A percentile compares a stretch with the other conserved stretches of the same genome.
Conservation (phyloP, 1,140 invertebrate species). For the Mya arenaria region DNA sequence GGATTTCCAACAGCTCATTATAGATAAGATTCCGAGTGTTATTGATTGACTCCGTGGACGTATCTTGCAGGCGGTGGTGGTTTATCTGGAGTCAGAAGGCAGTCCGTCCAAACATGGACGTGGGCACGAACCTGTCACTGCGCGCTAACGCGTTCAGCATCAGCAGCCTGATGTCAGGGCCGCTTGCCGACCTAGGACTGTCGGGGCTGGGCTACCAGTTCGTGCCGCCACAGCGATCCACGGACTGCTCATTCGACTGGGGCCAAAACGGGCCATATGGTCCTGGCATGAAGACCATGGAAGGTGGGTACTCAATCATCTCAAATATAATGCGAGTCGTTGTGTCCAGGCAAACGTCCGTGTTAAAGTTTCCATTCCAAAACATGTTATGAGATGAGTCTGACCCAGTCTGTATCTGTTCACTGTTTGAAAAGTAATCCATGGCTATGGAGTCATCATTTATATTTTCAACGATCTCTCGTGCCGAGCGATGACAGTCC, state of each 20-base stretch:
- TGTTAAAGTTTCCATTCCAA: too few relatives aligned
- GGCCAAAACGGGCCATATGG: slow-evolving; percentile 59
- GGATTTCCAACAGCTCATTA: slow-evolving; percentile 28
- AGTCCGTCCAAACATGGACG: slow-evolving; percentile 50
- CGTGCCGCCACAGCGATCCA: slow-evolving; percentile 65
- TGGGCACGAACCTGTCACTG: slow-evolving; percentile 37
- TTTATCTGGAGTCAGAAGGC: too few relatives aligned
- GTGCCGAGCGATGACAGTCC: too few relatives aligned
- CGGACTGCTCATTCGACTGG: slow-evolving; percentile 74
- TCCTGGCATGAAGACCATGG: slow-evolving; percentile 70
- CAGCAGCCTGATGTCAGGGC: slow-evolving; percentile 49
- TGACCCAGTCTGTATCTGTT: too few relatives aligned
- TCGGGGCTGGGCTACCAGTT: slow-evolving; percentile 52
- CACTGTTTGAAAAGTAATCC: too few relatives aligned
- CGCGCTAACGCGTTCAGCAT: slow-evolving; percentile 58
- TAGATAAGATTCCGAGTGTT: slow-evolving; percentile 20
- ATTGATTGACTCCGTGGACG: slow-evolving; percentile 9
- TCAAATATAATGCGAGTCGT: too few relatives aligned
- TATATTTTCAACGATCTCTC: too few relatives aligned
- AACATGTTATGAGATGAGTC: too few relatives aligned
- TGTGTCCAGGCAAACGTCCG: too few relatives aligned
- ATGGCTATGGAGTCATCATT: too few relatives aligned
- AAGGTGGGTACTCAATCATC: too few relatives aligned
- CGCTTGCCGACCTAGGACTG: slow-evolving; percentile 47
- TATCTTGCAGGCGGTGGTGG: slow-evolving; percentile 16